Percentiles rank a stretch among this genome's conserved stretches.
phyloP scores from a whole-genome alignment of 2,797 vertebrate genomes.

The Bovichtus variegatus region DNA sequence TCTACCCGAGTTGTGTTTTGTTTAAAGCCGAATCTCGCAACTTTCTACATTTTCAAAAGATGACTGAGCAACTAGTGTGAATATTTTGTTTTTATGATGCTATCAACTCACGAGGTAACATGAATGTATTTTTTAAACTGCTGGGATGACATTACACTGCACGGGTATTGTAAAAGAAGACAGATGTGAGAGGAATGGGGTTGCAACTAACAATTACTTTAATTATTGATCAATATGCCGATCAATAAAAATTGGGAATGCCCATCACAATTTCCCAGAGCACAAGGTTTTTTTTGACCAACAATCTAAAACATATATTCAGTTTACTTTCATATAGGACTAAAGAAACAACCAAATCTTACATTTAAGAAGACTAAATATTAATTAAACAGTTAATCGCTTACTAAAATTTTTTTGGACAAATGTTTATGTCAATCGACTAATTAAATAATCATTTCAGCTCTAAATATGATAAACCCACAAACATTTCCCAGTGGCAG shows the following conservation, averaged over 20 bases:
- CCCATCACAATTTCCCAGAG: too few relatives aligned
- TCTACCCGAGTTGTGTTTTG: not conserved
- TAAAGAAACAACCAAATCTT: not conserved
- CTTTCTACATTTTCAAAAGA: constrained; percentile 2
- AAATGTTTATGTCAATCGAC: too few relatives aligned
- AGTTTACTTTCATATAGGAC: not conserved
- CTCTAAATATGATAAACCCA: not conserved
- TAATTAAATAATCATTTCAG: not conserved
- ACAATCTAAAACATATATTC: not conserved
- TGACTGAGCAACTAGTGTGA: not conserved
- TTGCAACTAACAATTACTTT: not conserved
- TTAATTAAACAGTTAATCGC: too few relatives aligned
- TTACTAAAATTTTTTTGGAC: not conserved
- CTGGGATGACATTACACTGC: not conserved
- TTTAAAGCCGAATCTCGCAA: constrained; percentile 25
- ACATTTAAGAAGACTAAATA: too few relatives aligned
- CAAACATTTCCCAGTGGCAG: not conserved
- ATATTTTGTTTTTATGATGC: not conserved
- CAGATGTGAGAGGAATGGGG: too few relatives aligned
- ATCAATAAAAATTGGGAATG: not conserved
- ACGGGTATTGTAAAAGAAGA: not conserved
- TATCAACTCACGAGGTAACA: not conserved
- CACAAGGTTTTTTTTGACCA: not conserved
- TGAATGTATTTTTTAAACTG: not conserved
- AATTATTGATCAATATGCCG: not conserved